Evolutionary conservation across 2,797 vertebrate species (phyloP).

Genomic region (Lutjanus argentimaculatus): DNA sequence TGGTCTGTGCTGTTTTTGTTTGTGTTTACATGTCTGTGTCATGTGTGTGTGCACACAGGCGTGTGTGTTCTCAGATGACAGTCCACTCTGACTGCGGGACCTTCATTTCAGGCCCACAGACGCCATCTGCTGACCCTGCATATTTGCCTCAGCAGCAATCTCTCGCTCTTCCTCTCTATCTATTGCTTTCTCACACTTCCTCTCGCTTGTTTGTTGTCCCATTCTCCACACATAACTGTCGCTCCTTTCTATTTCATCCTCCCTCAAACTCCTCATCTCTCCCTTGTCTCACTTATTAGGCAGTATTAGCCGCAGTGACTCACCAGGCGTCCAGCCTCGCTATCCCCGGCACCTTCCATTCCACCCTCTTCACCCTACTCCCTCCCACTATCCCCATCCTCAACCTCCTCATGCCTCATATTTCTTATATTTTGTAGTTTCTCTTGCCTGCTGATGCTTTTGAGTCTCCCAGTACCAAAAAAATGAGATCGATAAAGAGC

Average conservation of each 20-base stretch:
- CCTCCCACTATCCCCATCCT: slow-evolving; percentile 6
- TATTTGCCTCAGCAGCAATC: slow-evolving; percentile 50
- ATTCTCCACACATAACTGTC: slow-evolving; percentile 18
- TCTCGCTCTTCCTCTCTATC: slow-evolving; percentile 26
- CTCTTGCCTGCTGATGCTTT: slow-evolving; percentile 26
- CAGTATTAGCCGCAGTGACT: slow-evolving; percentile 38
- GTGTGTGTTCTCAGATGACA: slow-evolving; percentile 51
- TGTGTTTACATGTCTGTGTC: neutral
- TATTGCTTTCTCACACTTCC: slow-evolving; percentile 39
- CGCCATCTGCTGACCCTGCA: slow-evolving; percentile 61
- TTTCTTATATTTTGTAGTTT: slow-evolving; percentile 31
- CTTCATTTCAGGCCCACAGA: slow-evolving; percentile 51
- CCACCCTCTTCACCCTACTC: slow-evolving; percentile 10
- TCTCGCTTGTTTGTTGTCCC: slow-evolving; percentile 29
- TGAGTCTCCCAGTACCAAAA: slow-evolving; percentile 39
- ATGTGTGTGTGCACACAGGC: neutral
- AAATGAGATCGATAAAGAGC: slow-evolving; percentile 52
- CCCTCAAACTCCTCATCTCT: slow-evolving; percentile 27
- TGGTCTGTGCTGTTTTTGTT: slow-evolving; percentile 13
- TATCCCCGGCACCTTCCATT: slow-evolving; percentile 17
- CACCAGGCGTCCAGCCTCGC: slow-evolving; percentile 9
- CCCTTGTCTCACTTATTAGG: slow-evolving; percentile 35
- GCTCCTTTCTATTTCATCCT: slow-evolving; percentile 38
- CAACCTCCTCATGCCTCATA: slow-evolving; percentile 22
- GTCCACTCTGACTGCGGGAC: slow-evolving; percentile 38